phyloP scores from a whole-genome alignment of 2,888 invertebrate species.

The Netelia melanura region DNA sequence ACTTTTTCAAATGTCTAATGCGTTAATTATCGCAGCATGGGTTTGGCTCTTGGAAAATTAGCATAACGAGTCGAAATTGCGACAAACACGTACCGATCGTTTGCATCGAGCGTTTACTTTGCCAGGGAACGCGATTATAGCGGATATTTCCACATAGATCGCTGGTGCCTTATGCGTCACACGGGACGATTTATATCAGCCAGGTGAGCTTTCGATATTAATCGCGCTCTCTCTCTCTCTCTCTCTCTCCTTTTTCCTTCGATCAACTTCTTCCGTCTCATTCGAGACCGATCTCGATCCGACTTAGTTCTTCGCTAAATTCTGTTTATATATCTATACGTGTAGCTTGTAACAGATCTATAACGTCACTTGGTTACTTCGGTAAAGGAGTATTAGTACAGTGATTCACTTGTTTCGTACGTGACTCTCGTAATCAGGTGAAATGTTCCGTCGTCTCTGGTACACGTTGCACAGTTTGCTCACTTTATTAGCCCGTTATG shows the following conservation, averaged over 20 bases:
- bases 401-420: conserved; percentile 59
- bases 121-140: conserved; percentile 34
- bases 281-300: conserved; percentile 36
- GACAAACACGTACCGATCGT: conserved; percentile 29
- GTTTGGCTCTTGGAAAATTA: not conserved
- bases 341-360: not conserved
- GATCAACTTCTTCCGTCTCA: not conserved
- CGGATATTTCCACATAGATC: conserved; percentile 25
- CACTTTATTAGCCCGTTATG: conserved; percentile 45
- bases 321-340: conserved; percentile 9
- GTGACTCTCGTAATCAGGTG: conserved; percentile 50
- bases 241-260: not conserved
- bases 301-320: conserved; percentile 14
- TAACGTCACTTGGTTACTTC: conserved; percentile 25
- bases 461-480: conserved; percentile 18
- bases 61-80: conserved; percentile 18
- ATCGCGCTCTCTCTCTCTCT: conserved; percentile 34
- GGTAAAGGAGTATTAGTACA: conserved; percentile 12
- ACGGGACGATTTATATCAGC: conserved; percentile 53
- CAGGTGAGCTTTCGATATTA: conserved; percentile 57
- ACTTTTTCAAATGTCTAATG: too few species aligned
- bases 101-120: conserved; percentile 47
- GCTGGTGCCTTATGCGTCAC: conserved; percentile 46
- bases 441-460: conserved; percentile 44
- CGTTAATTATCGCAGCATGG: not conserved